A percentile compares a stretch with the other conserved stretches of the same genome.
Conservation (phyloP, 2,113 vertebrate species). For the Rhinogobius similis region DNA sequence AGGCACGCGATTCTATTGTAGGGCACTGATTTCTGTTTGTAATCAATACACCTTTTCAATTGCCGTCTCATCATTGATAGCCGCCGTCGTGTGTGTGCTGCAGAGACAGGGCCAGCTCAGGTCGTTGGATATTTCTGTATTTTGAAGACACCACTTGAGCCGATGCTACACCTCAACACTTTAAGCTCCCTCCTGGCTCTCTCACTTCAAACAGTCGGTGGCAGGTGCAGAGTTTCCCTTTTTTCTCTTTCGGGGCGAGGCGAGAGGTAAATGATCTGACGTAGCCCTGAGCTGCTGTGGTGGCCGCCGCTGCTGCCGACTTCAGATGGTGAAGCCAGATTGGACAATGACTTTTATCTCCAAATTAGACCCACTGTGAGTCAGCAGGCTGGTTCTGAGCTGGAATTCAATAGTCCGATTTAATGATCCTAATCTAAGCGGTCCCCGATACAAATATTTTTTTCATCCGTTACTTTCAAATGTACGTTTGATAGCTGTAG, state of each 20-base stretch:
- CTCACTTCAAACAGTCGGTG: slow-evolving; percentile 52
- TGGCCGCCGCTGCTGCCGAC: slow-evolving; percentile 39
- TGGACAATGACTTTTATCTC: slow-evolving; percentile 64
- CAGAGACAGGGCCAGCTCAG: slow-evolving; percentile 23
- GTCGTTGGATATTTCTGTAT: slow-evolving; percentile 32
- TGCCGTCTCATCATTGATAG: neutral
- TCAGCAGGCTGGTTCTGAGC: slow-evolving; percentile 31
- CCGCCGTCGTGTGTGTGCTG: neutral
- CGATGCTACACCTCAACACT: slow-evolving; percentile 46
- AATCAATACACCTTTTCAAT: neutral
- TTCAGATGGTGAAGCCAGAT: slow-evolving; percentile 57
- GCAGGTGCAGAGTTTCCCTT: slow-evolving; percentile 39
- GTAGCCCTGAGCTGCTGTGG: slow-evolving; percentile 43
- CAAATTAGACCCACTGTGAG: slow-evolving; percentile 37
- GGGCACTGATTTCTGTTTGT: neutral
- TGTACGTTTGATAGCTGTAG: neutral
- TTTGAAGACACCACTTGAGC: slow-evolving; percentile 38
- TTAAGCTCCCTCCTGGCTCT: slow-evolving; percentile 54
- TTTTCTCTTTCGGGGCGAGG: slow-evolving; percentile 27
- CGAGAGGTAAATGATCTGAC: slow-evolving; percentile 63
- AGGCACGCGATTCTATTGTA: neutral
- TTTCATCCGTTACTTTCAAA: no score
- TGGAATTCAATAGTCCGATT: slow-evolving; percentile 10
- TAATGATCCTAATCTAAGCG: neutral
- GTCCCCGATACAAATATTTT: neutral